Evolutionary conservation across 2,113 vertebrate species (phyloP).

Genomic region (Saguinus imperator): DNA sequence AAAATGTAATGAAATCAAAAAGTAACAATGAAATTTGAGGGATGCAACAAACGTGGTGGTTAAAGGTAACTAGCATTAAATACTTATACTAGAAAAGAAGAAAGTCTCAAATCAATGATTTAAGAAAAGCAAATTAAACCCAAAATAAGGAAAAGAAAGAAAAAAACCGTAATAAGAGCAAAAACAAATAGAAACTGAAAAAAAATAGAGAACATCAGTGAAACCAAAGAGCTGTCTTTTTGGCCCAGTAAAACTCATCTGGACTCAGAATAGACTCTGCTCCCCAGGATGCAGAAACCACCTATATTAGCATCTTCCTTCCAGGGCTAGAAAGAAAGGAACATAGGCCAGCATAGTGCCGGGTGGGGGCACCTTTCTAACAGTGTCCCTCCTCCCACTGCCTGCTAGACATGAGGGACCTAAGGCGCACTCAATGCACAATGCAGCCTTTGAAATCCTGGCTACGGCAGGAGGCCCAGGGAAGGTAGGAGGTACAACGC

Average conservation of each 20-base stretch:
- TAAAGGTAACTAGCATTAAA: not conserved
- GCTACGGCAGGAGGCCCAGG: slow-evolving; percentile 38
- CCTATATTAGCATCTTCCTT: slow-evolving; percentile 58
- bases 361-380: not conserved
- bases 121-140: not conserved
- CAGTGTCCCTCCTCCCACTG: not conserved
- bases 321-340: not conserved
- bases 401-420: not conserved
- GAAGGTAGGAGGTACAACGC: slow-evolving; percentile 54
- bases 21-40: not conserved
- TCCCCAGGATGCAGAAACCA: slow-evolving; percentile 71
- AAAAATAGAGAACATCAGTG: not conserved
- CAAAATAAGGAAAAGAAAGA: not conserved
- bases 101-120: not conserved
- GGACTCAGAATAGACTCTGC: slow-evolving; percentile 66
- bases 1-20: not conserved
- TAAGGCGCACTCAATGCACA: slow-evolving; percentile 51
- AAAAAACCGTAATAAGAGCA: not conserved
- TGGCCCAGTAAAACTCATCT: slow-evolving; percentile 68
- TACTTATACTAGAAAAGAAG: not conserved
- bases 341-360: not conserved
- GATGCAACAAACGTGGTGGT: not conserved
- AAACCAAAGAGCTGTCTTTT: not conserved
- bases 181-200: not conserved
- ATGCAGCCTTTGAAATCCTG: slow-evolving; percentile 63